Conservation (phyloP, 2,888 invertebrate species). For the Acronicta aceris region DNA sequence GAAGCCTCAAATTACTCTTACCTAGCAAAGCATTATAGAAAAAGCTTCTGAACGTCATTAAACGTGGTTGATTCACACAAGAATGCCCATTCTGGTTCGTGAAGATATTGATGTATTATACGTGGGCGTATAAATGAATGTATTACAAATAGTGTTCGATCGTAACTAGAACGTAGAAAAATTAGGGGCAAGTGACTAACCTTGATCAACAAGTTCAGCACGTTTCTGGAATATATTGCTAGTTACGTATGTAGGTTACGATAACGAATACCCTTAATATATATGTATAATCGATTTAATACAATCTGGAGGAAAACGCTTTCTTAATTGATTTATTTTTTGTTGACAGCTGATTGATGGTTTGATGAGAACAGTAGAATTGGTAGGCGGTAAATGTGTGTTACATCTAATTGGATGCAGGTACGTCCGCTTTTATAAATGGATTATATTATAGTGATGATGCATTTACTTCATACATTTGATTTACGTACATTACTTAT, state of each 20-base stretch:
- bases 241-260: conserved; percentile 32
- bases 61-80: conserved; percentile 19
- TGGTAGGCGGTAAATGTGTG: not conserved
- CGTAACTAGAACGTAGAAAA: conserved; percentile 56
- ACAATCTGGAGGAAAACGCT: conserved; percentile 9
- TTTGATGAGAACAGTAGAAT: conserved; percentile 4
- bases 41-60: conserved; percentile 19
- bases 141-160: conserved; percentile 39
- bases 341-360: conserved; percentile 4
- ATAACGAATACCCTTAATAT: conserved; percentile 27
- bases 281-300: conserved; percentile 14
- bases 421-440: not conserved
- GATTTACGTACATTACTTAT: no score
- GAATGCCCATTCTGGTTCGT: conserved; percentile 21
- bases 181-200: conserved; percentile 44
- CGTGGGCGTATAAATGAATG: conserved; percentile 49
- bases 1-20: not conserved
- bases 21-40: not conserved
- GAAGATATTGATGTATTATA: conserved; percentile 21
- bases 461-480: not conserved
- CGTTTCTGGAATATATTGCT: conserved; percentile 43
- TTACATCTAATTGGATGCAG: not conserved
- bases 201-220: conserved; percentile 56
- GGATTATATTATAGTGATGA: not conserved
- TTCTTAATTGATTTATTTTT: conserved; percentile 20